Conservation (phyloP, 2,888 invertebrate genomes). For the Agrypnus murinus region DNA sequence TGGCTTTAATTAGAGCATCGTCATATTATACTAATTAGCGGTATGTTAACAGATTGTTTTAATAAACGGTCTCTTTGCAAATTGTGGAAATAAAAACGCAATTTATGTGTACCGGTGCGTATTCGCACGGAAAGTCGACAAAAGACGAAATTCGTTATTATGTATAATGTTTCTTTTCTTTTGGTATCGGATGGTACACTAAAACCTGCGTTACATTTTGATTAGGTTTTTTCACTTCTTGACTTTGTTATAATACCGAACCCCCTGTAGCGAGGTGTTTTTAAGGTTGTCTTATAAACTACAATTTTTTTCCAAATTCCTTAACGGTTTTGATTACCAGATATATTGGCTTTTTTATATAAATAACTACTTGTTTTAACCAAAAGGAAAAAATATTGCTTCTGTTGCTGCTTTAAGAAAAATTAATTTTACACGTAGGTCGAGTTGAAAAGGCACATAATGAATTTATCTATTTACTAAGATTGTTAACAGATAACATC, state of each 20-base stretch:
- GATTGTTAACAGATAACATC: constrained; percentile 8
- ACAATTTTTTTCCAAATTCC: constrained; percentile 15
- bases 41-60: constrained; percentile 26
- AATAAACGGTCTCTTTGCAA: neutral
- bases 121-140: neutral
- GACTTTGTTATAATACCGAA: constrained; percentile 4
- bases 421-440: neutral
- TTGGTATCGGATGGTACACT: neutral
- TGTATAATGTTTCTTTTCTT: constrained; percentile 45
- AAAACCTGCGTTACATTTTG: constrained; percentile 50
- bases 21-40: constrained; percentile 28
- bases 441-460: neutral
- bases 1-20: constrained; percentile 38
- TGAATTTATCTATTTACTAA: constrained; percentile 3
- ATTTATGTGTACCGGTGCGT: constrained; percentile 6
- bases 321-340: constrained; percentile 20
- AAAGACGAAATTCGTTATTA: constrained; percentile 8
- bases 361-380: constrained; percentile 21
- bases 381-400: neutral
- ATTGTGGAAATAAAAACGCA: neutral
- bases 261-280: constrained; percentile 19
- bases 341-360: constrained; percentile 11
- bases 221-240: constrained; percentile 49
- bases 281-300: neutral
- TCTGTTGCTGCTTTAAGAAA: neutral